Conservation (phyloP, 30 jellyfish, hydroid and myxozoan genomes). For the Hydra vulgaris region DNA sequence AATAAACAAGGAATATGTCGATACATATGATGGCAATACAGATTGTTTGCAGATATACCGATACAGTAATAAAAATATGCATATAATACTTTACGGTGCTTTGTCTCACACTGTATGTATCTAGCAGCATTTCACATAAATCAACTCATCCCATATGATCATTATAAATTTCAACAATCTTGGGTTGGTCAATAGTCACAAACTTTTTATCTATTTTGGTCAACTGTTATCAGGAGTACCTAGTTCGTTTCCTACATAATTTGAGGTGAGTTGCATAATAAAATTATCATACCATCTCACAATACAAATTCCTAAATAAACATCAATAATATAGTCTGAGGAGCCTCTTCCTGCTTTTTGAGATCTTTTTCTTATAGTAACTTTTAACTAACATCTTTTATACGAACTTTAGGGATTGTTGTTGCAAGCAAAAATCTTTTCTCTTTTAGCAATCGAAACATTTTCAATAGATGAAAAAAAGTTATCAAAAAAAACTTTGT, state of each 20-base stretch:
- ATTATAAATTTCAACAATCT: background rate
- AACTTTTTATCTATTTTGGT: background rate
- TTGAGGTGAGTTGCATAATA: background rate
- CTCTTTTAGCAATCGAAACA: background rate
- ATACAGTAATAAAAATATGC: slow-evolving; percentile 1
- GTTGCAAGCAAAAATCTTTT: background rate
- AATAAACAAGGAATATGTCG: slow-evolving; percentile 2
- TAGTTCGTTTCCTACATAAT: background rate
- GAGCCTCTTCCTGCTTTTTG: slow-evolving; percentile 7
- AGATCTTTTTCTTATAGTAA: background rate
- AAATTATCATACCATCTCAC: slow-evolving; percentile 5
- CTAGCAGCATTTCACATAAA: slow-evolving; percentile 9
- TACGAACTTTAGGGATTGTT: background rate
- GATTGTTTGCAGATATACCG: background rate
- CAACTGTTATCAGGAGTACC: background rate
- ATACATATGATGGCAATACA: background rate
- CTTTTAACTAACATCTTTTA: background rate
- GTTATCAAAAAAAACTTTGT: background rate
- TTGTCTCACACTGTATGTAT: slow-evolving; percentile 3
- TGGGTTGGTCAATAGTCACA: slow-evolving; percentile 2
- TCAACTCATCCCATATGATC: background rate
- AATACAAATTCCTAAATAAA: background rate
- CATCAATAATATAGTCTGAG: background rate
- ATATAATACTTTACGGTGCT: background rate
- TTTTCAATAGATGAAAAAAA: background rate